These are phyloP conservation scores for Ashinkailepas kermadecensis DNA, from an alignment of 2,888 invertebrate genomes.

Conservation along the genomic window DNA sequence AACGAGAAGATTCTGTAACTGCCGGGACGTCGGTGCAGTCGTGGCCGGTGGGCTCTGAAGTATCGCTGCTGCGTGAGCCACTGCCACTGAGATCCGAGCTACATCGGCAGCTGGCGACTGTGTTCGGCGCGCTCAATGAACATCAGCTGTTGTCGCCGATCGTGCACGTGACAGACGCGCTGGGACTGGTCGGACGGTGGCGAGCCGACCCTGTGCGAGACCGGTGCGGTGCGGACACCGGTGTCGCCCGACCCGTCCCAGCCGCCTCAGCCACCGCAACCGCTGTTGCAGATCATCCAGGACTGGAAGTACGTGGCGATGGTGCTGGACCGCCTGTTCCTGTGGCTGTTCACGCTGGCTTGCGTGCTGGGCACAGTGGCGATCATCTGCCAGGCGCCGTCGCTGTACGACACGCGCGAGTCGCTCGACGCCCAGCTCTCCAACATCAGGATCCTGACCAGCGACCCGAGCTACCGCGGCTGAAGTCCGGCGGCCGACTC, in stretches of 20 bases:
- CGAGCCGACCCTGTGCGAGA: neutral
- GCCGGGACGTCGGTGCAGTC: neutral
- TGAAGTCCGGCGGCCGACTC: no score
- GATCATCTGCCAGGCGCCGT: conserved; percentile 81
- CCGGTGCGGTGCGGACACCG: neutral
- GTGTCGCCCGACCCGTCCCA: neutral
- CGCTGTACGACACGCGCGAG: conserved; percentile 73
- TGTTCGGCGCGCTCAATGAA: no score
- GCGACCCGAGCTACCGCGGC: neutral
- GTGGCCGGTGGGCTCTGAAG: neutral
- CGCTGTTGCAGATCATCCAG: conserved; percentile 62
- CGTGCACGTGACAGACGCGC: no score
- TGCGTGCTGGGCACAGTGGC: conserved; percentile 63
- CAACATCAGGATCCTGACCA: conserved; percentile 5
- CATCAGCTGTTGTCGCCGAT: no score
- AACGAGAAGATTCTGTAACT: no score
- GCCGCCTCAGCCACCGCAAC: neutral
- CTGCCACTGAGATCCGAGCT: no score
- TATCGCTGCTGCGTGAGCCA: neutral
- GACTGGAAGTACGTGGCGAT: conserved; percentile 96
- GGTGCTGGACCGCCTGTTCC: conserved; percentile 83
- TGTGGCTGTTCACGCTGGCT: conserved; percentile 90
- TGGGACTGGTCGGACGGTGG: no score
- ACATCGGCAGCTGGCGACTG: no score
- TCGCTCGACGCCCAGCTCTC: conserved; percentile 55